Evolutionary conservation across 2,888 invertebrate genomes (phyloP), one percentile per base, ranked within the genome.

Genomic region (Odontocolon sp.): DNA sequence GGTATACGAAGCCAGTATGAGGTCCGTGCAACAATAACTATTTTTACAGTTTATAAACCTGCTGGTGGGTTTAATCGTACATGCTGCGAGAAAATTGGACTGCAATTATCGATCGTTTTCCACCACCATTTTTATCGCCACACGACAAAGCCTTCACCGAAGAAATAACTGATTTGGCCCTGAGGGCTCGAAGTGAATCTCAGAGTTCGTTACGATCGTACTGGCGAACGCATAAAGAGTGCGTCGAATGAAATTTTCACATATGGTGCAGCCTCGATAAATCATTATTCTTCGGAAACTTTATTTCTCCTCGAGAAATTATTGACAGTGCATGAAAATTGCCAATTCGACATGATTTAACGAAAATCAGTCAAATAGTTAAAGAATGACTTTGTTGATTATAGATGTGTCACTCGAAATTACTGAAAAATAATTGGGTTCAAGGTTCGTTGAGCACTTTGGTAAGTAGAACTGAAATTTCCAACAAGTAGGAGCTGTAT

Each of bases 11-110:
- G 28, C 28, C 50, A n/a, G n/a, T n/a, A n/a, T n/a, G n/a, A n/a
- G n/a, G n/a, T n/a, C 14, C 9, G 18, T 21, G 2, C 18, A 8
- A 28, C 18, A 63, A 67, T 67, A 47, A 68, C 57, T 45, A 68
- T 70, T 59, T n/a, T n/a, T n/a, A 40, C 18, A 31, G 64, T 57
- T 50, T 33, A 57, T 69, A 69, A 70, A 75, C 64, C 64, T 45
- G 70, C 70, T 47, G 64, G 56, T 36, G 33, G 54, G 14, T 28
- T 57, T 28, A 8, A 4, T 21, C 47, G 31, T 36, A 16, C 18
- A 14, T 18, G 26, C 8, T 56, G 16, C 26, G 33, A 33, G 50
- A 21, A 47, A 47, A 68, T 54, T 54, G 18, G 14, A 18, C 56
- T 63, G 21, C 61, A 47, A 74, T 74, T 68, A 74, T 59, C 28